Percentiles rank a stretch among this genome's conserved stretches.
Evolutionary conservation across 2,797 vertebrate species (phyloP).

Genomic region (Peromyscus attwateri): DNA sequence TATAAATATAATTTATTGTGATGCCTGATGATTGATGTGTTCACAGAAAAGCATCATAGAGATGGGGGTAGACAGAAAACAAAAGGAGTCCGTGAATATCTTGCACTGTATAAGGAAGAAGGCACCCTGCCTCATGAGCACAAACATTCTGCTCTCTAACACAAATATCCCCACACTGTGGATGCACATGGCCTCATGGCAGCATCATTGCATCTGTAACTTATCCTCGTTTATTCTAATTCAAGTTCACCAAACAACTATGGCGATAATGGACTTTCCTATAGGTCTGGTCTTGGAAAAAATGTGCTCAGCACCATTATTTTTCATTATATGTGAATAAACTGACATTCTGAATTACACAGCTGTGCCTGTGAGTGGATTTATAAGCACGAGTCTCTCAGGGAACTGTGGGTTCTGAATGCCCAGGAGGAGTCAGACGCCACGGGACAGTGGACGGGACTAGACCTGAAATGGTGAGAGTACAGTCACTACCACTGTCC

Average conservation of each 20-base stretch:
- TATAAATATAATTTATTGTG: background rate
- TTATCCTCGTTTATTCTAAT: background rate
- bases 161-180: background rate
- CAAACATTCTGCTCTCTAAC: background rate
- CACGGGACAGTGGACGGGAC: background rate
- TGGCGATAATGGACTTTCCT: slow-evolving; percentile 17
- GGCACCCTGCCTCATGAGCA: background rate
- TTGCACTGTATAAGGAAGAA: background rate
- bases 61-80: background rate
- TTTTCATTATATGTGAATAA: slow-evolving; percentile 30
- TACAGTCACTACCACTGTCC: background rate
- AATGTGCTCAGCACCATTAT: background rate
- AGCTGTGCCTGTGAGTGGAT: background rate
- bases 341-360: background rate
- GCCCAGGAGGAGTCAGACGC: background rate
- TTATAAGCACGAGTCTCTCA: background rate
- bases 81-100: background rate
- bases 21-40: background rate
- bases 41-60: background rate
- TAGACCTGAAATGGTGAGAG: background rate
- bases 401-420: background rate
- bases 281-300: background rate
- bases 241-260: slow-evolving; percentile 15
- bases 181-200: background rate
- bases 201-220: background rate